Evolutionary conservation across 2,113 vertebrate species (phyloP), one percentile per base, ranked within the genome.

Genomic region (Prionailurus viverrinus): DNA sequence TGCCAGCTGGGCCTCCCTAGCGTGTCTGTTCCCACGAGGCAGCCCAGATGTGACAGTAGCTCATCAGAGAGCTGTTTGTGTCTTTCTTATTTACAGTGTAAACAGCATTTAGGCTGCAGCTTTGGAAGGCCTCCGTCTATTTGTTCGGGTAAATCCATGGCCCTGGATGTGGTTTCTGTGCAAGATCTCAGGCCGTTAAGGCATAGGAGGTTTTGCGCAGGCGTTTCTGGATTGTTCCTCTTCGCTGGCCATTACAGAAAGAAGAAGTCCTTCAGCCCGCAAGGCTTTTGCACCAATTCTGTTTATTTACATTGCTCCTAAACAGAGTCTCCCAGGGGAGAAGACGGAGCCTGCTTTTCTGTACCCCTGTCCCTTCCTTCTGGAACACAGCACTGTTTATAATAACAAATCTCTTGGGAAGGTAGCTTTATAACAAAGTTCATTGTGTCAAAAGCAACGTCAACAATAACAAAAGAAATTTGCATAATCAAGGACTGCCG

Each of bases 81-180:
- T 95, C 95, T 97, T 73, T 95, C 90, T 98, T 98, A 95, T 98
- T 99, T 98, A 98, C 95, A 98, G 97, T 98, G 93, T 98, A 98
- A 98, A 98, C 98, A 98, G 93, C 94, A 96, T 51, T 97, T 96
- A 96, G 95, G 93, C 97, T 96, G 96, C 63, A 94, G 98, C 98
- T 98, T 98, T 98, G 98, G 98, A 98, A 98, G 97, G 91, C 95
- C 10, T 39, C 97, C 1, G 0, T 95, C 96, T 97, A 89, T 98
- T 98, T 98, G 97, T 98, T 97, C 87, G 0, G 55, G 0, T 68
- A 97, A 96, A 98, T 98, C 98, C 91, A 39, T 61, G 41, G 97
- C 1, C 1, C 96, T 98, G 93, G 69, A 74, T 98, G 98, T 0
- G 98, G 97, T 98, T 98, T 99, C 98, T 88, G 87, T 95, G 94